Evolutionary conservation across 2,797 vertebrate genomes (phyloP).

Genomic region (Choloepus didactylus): DNA sequence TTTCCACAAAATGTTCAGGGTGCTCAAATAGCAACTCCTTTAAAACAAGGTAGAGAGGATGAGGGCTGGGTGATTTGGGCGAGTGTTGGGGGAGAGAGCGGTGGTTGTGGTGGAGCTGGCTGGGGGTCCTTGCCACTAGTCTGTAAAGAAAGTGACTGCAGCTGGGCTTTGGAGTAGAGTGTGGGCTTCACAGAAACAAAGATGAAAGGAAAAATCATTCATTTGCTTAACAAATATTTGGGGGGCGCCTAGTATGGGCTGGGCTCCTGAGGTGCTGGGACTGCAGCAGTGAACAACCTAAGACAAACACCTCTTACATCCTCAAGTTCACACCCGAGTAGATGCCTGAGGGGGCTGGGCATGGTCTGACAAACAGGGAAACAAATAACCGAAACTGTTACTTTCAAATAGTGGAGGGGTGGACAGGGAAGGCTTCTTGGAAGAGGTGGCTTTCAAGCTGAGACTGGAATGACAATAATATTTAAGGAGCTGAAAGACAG

Average conservation of each 20-base stretch:
- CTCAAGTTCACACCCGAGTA: background rate
- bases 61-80: fast-evolving
- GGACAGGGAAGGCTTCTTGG: background rate
- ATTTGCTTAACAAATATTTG: too few relatives aligned
- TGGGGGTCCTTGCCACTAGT: background rate
- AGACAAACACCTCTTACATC: background rate
- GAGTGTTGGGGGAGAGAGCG: fast-evolving
- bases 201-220: background rate
- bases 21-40: fast-evolving
- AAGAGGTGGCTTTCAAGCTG: background rate
- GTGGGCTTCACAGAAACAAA: background rate
- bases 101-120: too few relatives aligned
- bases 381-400: too few relatives aligned
- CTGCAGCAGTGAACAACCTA: fast-evolving
- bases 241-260: fast-evolving
- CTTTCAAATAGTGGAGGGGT: background rate
- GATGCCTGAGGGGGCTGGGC: background rate
- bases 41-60: background rate
- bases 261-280: background rate
- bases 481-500: background rate
- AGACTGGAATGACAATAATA: background rate
- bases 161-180: fast-evolving
- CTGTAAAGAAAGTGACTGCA: fast-evolving
- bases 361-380: background rate
- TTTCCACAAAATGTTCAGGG: background rate